Conservation (phyloP, 2,797 vertebrate genomes). For the Dryobates pubescens region DNA sequence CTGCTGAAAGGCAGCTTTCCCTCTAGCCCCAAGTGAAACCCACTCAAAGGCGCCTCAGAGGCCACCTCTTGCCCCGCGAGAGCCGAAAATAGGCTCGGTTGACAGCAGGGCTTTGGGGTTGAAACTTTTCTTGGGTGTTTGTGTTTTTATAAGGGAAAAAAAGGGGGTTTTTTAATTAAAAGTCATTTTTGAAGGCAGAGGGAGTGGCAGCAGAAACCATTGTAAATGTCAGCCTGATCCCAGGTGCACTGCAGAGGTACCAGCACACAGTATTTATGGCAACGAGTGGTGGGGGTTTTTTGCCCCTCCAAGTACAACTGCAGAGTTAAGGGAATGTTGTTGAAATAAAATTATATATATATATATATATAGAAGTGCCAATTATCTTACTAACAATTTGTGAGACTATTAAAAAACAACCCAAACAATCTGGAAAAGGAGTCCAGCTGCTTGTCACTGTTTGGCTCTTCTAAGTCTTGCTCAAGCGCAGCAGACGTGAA, state of each 20-base stretch:
- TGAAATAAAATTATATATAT: slow-evolving; percentile 64
- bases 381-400: slow-evolving; percentile 14
- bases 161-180: background rate
- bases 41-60: background rate
- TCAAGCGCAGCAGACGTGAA: background rate
- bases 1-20: background rate
- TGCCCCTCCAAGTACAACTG: background rate
- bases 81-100: background rate
- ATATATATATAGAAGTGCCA: slow-evolving; percentile 35
- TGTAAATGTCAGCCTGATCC: background rate
- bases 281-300: background rate
- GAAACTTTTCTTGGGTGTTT: background rate
- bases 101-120: background rate
- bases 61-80: background rate
- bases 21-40: slow-evolving; percentile 9
- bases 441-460: background rate
- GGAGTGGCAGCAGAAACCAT: background rate
- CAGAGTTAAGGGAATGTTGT: slow-evolving; percentile 27
- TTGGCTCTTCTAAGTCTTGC: background rate
- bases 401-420: slow-evolving; percentile 51
- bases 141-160: slow-evolving; percentile 10
- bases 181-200: background rate
- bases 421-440: background rate
- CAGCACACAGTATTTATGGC: slow-evolving; percentile 35
- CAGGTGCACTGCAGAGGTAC: background rate